A percentile compares a stretch with the other conserved stretches of the same genome.
Conservation (phyloP, 1,140 invertebrate genomes). For the Drosophila busckii region DNA sequence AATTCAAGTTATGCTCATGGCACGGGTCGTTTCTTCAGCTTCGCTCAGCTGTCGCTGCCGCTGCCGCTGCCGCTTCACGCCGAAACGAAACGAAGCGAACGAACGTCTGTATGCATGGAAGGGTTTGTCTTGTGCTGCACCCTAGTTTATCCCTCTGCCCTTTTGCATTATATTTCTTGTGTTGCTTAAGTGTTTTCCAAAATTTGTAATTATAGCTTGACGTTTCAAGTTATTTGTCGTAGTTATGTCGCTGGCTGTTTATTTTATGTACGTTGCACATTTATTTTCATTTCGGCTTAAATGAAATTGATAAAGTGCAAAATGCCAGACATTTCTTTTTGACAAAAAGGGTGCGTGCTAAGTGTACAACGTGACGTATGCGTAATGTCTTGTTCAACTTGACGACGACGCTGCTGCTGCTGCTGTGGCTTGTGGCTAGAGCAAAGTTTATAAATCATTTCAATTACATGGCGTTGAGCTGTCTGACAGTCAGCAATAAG, state of each 20-base stretch:
- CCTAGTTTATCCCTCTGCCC: conserved; percentile 19
- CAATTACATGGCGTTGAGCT: conserved; percentile 71
- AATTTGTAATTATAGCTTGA: conserved; percentile 75
- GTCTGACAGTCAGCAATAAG: conserved; percentile 67
- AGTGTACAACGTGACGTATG: conserved; percentile 33
- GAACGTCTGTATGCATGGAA: conserved; percentile 31
- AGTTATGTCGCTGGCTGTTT: conserved; percentile 45
- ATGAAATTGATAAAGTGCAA: conserved; percentile 67
- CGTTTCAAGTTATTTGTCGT: conserved; percentile 61
- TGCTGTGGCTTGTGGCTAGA: conserved; percentile 21
- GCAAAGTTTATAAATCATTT: conserved; percentile 75
- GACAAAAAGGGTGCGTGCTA: conserved; percentile 10
- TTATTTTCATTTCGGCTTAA: conserved; percentile 36
- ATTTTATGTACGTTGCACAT: conserved; percentile 9
- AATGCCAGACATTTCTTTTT: conserved; percentile 43
- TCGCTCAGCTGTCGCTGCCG: conserved; percentile 18
- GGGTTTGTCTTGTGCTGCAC: conserved; percentile 26
- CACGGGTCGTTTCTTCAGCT: conserved; percentile 54
- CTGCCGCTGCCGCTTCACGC: conserved; percentile 53
- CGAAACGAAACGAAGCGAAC: too few species aligned
- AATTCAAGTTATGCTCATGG: conserved; percentile 69
- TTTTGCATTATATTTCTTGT: conserved; percentile 37
- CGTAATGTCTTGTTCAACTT: conserved; percentile 36
- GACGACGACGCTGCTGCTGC: background rate
- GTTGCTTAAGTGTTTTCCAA: conserved; percentile 68